phyloP scores from a whole-genome alignment of 2,113 vertebrate species.

The Corvus cornix region DNA sequence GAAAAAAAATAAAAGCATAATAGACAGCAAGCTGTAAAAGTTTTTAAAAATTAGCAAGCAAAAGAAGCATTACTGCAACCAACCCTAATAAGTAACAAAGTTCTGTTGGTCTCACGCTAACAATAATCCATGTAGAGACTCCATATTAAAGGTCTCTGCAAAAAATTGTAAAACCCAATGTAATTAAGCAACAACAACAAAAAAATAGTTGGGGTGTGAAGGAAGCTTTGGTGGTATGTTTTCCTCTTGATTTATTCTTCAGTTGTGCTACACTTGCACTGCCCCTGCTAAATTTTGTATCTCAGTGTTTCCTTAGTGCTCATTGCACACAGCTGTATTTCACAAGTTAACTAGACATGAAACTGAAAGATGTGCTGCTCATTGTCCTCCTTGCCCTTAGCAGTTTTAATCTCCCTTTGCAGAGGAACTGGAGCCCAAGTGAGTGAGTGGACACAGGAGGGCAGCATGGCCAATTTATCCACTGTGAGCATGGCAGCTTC shows the following conservation, averaged over 20 bases:
- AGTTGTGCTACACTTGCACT: accelerated
- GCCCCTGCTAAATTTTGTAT: neutral
- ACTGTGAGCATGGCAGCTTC: accelerated
- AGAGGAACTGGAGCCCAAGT: neutral
- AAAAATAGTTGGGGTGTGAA: neutral
- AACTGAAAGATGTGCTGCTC: neutral
- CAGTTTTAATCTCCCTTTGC: neutral
- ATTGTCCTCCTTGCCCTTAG: neutral
- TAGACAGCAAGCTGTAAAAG: neutral
- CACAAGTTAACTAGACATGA: neutral
- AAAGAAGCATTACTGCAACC: neutral
- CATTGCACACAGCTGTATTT: neutral
- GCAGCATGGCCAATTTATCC: accelerated
- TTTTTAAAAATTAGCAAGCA: neutral
- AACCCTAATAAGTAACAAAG: neutral
- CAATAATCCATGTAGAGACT: neutral
- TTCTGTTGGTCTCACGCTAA: neutral
- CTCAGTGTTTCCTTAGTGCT: neutral
- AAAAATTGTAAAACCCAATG: neutral
- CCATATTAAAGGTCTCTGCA: neutral
- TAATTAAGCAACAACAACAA: neutral
- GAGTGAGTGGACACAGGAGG: accelerated
- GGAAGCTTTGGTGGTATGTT: neutral
- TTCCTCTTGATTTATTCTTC: neutral
- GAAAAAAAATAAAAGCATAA: neutral